Evolutionary conservation across 2,797 vertebrate genomes (phyloP).

Genomic region (Eutrigla gurnardus): DNA sequence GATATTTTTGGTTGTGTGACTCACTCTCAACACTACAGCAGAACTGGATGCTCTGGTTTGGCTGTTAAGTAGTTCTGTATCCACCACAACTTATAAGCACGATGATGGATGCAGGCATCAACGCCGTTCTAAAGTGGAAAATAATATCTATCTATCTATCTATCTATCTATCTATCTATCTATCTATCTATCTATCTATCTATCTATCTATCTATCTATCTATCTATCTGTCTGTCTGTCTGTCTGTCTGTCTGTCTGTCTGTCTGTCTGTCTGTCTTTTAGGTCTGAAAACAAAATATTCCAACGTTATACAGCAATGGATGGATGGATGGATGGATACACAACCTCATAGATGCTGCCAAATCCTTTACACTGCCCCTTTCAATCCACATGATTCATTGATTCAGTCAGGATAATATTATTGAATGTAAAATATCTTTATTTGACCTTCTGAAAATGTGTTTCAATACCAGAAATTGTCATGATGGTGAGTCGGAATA

Average conservation of each 20-base stretch:
- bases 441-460: slow-evolving; percentile 83
- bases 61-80: slow-evolving; percentile 49
- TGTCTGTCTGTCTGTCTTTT: no score
- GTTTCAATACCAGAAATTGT: slow-evolving; percentile 80
- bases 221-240: no score
- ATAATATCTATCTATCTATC: background rate
- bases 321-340: no score
- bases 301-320: no score
- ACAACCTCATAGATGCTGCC: background rate
- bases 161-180: no score
- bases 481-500: slow-evolving; percentile 76
- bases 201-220: no score
- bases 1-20: slow-evolving; percentile 69
- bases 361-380: background rate
- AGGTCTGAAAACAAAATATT: no score
- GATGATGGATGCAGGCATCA: slow-evolving; percentile 24
- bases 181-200: no score
- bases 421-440: slow-evolving; percentile 85
- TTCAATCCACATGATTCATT: slow-evolving; percentile 4
- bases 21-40: slow-evolving; percentile 54
- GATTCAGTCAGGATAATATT: slow-evolving; percentile 17
- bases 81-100: slow-evolving; percentile 23
- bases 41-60: slow-evolving; percentile 31
- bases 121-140: background rate
- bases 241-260: no score